Base-by-base conservation (phyloP, 2,797 vertebrate genomes). In the Tolypeutes matacus region DNA sequence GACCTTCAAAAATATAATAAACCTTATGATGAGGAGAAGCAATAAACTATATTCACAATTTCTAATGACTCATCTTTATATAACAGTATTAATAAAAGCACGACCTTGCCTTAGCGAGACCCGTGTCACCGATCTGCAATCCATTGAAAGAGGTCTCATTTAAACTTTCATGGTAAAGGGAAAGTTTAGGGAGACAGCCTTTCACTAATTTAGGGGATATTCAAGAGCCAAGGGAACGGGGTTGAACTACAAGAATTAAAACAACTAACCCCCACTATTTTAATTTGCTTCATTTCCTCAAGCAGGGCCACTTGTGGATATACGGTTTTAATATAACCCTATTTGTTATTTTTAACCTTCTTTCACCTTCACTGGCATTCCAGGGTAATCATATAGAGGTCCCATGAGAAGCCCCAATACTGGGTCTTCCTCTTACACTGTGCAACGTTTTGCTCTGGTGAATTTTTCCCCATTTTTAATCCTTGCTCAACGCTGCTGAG, bases 381-480 rank as follows among this genome's bases (percentile, higher is more conserved):
- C 49, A 5, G 11, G 0, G 8, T 2, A 23, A 10, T 10, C 2
- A 0, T 2, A 49, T 70, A 6, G 2, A 9, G 31, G 64, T 86
- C 82, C 78, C 67, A 67, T 23, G n/a, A 58, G 65, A 27, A 94
- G 81, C 3, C 0, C 27, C 36, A 0, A 0, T 69, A 76, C 85
- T 84, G 53, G 95, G 60, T 13, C 73, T 83, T 42, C 36, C 6
- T 67, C 78, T 78, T 51, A 64, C 27, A 7, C 27, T 5, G 4
- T 13, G 1, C 65, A 39, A 0, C 2, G 14, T 92, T 94, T 93
- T 92, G 0, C 39, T 64, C 49, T 3, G 60, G 53, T 5, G 3
- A 94, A 96, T 93, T 10, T 13, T 39, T 96, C 72, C 25, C 94
- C 65, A 0, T 96, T 96, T 93, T 92, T 96, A 93, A 97, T 96